Evolutionary conservation across 2,888 invertebrate species (phyloP), one percentile per base, ranked within the genome.

Genomic region (Villa cingulata): DNA sequence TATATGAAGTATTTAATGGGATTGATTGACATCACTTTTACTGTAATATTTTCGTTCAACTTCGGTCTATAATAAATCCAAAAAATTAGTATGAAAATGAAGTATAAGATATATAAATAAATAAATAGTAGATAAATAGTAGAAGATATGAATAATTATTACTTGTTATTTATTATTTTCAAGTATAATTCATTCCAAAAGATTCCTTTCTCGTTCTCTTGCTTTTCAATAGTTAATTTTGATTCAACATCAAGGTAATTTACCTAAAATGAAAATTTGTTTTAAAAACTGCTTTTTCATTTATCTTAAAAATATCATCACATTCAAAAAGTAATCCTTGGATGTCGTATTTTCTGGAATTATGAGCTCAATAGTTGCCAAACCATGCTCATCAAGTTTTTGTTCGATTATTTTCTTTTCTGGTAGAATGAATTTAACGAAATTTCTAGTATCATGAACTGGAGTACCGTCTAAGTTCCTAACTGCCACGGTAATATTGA

Each of bases 1-100:
- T 89, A 91, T 51, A 79, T 81, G 41, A 90, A 73, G 52, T 85
- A 77, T 52, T 81, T 78, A 70, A 91, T 72, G 0, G 79, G 76
- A 53, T 78, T 76, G 0, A 84, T 86, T 2, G 87, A 83, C 49
- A 82, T 79, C 2, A 91, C 77, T 52, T 80, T 74, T 32, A 90
- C 75, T 46, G 81, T 77, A 42, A 90, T 74, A 51, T 83, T 81
- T 47, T 76, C 75, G 49, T 81, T 83, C 0, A 85, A 77, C 51
- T 70, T 62, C 0, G 75, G 74, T 17, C 71, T 73, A 14, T 66
- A 68, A 36, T 5, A n/a, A n/a, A n/a, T n/a, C n/a, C n/a, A n/a
- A n/a, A n/a, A n/a, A n/a, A n/a, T n/a, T n/a, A n/a, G n/a, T n/a
- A n/a, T n/a, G n/a, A n/a, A n/a, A n/a, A n/a, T n/a, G n/a, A n/a